phyloP scores from a whole-genome alignment of 2,113 vertebrate species.

The Buteo buteo region DNA sequence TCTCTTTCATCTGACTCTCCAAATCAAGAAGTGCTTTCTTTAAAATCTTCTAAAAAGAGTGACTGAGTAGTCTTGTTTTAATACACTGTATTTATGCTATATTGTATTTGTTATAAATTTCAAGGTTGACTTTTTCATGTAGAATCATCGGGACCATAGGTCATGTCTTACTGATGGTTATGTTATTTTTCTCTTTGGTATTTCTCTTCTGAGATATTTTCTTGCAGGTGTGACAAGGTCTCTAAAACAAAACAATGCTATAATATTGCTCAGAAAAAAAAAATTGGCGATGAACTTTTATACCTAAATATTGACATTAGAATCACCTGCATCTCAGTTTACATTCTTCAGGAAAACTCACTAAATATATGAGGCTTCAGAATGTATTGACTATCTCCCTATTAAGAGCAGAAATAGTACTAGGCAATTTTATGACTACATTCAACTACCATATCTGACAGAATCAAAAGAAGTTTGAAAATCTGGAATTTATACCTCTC shows the following conservation, averaged over 20 bases:
- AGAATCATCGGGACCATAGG: background rate
- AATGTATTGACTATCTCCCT: background rate
- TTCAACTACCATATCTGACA: background rate
- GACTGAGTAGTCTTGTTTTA: background rate
- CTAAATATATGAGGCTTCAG: background rate
- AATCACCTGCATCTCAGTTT: background rate
- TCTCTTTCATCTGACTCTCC: background rate
- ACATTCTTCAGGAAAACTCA: background rate
- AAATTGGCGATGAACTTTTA: background rate
- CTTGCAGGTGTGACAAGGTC: background rate
- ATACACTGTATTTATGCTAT: background rate
- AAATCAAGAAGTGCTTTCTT: background rate
- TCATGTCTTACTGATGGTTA: background rate
- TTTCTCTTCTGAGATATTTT: background rate
- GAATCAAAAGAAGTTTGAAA: background rate
- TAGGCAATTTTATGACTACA: background rate
- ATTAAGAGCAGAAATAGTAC: background rate
- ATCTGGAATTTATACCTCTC: background rate
- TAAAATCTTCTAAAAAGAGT: background rate
- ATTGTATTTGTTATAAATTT: background rate
- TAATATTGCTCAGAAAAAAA: background rate
- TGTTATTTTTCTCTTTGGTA: background rate
- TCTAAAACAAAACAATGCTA: background rate
- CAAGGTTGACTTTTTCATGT: background rate
- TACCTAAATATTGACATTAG: background rate